phyloP scores from a whole-genome alignment of 1,140 invertebrate species.

The Harlomillsia oculata region DNA sequence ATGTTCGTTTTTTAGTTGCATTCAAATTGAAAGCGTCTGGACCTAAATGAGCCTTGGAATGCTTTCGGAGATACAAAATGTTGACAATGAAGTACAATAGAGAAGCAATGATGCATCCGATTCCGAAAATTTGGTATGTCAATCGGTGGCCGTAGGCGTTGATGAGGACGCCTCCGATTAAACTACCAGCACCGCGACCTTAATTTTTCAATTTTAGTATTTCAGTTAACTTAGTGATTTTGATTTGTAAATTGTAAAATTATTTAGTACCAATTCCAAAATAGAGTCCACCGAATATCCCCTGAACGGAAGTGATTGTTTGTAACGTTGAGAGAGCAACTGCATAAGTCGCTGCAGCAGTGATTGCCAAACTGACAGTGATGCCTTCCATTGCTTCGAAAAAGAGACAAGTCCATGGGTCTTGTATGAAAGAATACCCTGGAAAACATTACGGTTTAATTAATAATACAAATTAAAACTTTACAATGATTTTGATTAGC shows the following conservation, averaged over 20 bases:
- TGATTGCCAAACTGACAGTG: constrained; percentile 70
- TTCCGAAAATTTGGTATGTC: constrained; percentile 63
- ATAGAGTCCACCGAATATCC: constrained; percentile 66
- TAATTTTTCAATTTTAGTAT: constrained; percentile 31
- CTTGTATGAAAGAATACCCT: constrained; percentile 70
- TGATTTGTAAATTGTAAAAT: neutral
- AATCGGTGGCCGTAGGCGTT: constrained; percentile 58
- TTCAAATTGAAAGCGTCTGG: constrained; percentile 18
- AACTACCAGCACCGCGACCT: constrained; percentile 66
- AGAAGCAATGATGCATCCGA: constrained; percentile 51
- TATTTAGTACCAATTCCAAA: constrained; percentile 60
- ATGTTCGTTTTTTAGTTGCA: too few relatives aligned
- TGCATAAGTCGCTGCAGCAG: constrained; percentile 70
- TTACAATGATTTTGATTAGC: neutral
- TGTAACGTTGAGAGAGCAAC: constrained; percentile 65
- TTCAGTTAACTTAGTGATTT: neutral
- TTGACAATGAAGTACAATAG: constrained; percentile 61
- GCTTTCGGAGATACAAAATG: constrained; percentile 51
- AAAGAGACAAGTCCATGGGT: constrained; percentile 67
- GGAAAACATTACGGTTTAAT: constrained; percentile 23
- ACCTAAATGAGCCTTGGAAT: constrained; percentile 7
- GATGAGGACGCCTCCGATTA: constrained; percentile 66
- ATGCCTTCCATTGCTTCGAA: constrained; percentile 76
- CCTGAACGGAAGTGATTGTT: constrained; percentile 71
- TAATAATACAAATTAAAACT: constrained; percentile 1